Conservation (phyloP, 2,888 invertebrate species). For the Hirtodrosophila duncani region DNA sequence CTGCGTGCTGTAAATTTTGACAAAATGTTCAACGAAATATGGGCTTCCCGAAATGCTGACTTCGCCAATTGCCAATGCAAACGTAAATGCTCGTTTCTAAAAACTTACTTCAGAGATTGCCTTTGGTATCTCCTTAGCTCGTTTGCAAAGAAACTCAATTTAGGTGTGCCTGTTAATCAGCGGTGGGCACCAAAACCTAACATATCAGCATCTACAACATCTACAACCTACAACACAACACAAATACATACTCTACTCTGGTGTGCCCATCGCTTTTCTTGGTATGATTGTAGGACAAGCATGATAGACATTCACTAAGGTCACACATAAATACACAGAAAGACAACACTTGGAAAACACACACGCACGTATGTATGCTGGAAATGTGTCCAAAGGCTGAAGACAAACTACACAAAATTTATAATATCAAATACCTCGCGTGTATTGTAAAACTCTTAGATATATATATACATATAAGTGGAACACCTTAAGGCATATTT, state of each 20-base stretch:
- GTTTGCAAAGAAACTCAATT: conserved; percentile 19
- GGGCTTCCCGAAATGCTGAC: too few relatives aligned
- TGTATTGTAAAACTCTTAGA: conserved; percentile 25
- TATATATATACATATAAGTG: conserved; percentile 19
- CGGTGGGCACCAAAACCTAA: too few relatives aligned
- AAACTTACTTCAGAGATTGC: conserved; percentile 53
- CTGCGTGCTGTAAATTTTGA: too few relatives aligned
- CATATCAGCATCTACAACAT: too few relatives aligned
- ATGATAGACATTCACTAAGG: conserved; percentile 1
- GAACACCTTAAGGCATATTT: conserved; percentile 16
- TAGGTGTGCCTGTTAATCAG: too few relatives aligned
- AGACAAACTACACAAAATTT: conserved; percentile 12
- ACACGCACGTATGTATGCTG: conserved; percentile 4
- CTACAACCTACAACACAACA: background rate
- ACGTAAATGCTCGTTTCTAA: background rate
- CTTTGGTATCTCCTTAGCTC: conserved; percentile 28
- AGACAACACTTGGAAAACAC: background rate
- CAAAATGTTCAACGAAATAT: too few relatives aligned
- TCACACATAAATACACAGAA: conserved; percentile 1
- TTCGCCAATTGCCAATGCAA: background rate
- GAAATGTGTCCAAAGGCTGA: background rate
- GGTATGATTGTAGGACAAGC: conserved; percentile 1
- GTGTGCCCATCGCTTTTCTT: too few relatives aligned
- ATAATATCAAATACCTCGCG: conserved; percentile 51
- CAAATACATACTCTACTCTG: background rate